phyloP scores from a whole-genome alignment of 30 jellyfish, hydroid and myxozoan species.

The Turritopsis dohrnii region DNA sequence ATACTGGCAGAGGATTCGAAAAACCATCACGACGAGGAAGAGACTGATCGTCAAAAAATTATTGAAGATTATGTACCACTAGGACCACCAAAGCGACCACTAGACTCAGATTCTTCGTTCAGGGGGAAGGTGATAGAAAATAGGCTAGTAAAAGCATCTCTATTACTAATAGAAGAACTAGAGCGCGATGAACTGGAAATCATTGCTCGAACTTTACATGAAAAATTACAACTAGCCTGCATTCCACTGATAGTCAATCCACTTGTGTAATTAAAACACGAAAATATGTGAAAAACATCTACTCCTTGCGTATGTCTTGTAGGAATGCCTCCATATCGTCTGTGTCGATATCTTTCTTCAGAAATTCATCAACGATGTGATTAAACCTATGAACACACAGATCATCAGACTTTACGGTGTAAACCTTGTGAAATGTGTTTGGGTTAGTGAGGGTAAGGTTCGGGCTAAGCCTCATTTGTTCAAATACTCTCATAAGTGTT shows the following conservation, averaged over 20 bases:
- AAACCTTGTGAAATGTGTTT: no score
- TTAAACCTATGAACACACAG: not conserved
- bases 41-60: not conserved
- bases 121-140: conserved; percentile 72
- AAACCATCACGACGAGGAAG: not conserved
- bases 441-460: no score
- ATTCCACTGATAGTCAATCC: conserved; percentile 94
- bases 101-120: conserved; percentile 35
- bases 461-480: no score
- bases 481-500: no score
- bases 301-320: not conserved
- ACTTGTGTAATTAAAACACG: conserved; percentile 23
- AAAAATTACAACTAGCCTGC: conserved; percentile 82
- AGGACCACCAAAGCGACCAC: conserved; percentile 50
- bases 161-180: conserved; percentile 67
- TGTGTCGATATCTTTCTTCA: not conserved
- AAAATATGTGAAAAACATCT: not conserved
- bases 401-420: no score
- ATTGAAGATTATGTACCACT: conserved; percentile 27
- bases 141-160: conserved; percentile 56
- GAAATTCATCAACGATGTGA: conserved; percentile 1
- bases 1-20: not conserved
- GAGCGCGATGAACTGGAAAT: conserved; percentile 88
- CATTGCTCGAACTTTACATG: conserved; percentile 85
- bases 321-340: not conserved